phyloP scores from a whole-genome alignment of 2,888 invertebrate genomes.

The Drosophila multiciliata region DNA sequence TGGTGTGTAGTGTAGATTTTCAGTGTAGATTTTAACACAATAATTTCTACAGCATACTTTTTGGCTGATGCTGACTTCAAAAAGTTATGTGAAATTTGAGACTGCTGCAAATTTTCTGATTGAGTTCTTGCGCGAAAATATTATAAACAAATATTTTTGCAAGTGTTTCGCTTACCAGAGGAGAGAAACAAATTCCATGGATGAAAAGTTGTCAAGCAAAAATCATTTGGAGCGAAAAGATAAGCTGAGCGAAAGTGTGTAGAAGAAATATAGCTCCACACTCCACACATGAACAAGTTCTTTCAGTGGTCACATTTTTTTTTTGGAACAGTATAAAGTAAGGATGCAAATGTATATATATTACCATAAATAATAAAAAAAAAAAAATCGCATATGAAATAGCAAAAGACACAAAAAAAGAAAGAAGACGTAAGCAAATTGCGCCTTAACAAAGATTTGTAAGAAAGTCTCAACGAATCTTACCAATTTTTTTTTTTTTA shows the following conservation, averaged over 20 bases:
- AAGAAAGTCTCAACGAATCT: not conserved
- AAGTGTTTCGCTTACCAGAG: conserved; percentile 2
- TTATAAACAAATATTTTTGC: conserved; percentile 46
- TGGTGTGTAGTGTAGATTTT: not conserved
- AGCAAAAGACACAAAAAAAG: not conserved
- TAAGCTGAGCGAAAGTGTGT: conserved; percentile 3
- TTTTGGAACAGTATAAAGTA: not conserved
- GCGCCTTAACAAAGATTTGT: too few species aligned
- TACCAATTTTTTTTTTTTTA: not conserved
- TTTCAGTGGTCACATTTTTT: not conserved
- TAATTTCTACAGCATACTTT: conserved; percentile 12
- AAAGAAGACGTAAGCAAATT: not conserved
- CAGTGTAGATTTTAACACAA: not conserved
- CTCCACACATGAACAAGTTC: not conserved
- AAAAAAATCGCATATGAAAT: not conserved
- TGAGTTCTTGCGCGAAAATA: conserved; percentile 27
- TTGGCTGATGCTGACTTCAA: not conserved
- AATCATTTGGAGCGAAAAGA: conserved; percentile 9
- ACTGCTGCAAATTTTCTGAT: not conserved
- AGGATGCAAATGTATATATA: not conserved
- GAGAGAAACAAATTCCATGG: conserved; percentile 10
- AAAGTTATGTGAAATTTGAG: conserved; percentile 10
- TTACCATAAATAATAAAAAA: not conserved
- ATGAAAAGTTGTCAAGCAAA: conserved; percentile 15
- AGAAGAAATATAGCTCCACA: not conserved